Conservation (phyloP, 1,140 invertebrate species). For the Coptotermes formosanus region DNA sequence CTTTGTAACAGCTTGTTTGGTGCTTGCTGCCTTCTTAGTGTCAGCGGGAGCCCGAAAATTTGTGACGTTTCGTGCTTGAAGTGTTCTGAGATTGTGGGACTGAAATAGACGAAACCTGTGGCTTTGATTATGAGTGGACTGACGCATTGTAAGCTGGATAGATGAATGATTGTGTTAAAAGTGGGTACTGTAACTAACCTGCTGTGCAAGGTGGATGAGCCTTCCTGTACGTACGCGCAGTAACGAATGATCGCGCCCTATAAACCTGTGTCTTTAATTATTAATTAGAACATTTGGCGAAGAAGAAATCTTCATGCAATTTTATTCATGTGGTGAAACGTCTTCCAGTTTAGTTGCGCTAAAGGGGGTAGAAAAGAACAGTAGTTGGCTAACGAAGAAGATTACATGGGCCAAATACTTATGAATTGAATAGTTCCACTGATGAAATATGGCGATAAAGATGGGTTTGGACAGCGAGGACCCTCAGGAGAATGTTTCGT, state of each 20-base stretch:
- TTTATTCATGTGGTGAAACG: background rate
- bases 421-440: background rate
- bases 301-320: background rate
- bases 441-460: background rate
- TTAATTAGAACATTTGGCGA: background rate
- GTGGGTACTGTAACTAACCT: background rate
- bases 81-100: background rate
- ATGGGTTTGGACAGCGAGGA: background rate
- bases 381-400: background rate
- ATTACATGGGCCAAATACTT: background rate
- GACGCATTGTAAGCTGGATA: background rate
- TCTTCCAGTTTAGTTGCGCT: background rate
- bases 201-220: background rate
- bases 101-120: background rate
- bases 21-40: too few species aligned
- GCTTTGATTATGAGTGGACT: background rate
- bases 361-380: background rate
- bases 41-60: too few species aligned
- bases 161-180: background rate
- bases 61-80: too few species aligned
- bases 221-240: background rate
- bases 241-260: background rate
- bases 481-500: background rate
- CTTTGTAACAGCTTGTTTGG: too few species aligned
- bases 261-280: background rate